Percentiles rank a stretch among this genome's conserved stretches.
Conservation (phyloP, 2,797 vertebrate genomes). For the Ficedula albicollis region DNA sequence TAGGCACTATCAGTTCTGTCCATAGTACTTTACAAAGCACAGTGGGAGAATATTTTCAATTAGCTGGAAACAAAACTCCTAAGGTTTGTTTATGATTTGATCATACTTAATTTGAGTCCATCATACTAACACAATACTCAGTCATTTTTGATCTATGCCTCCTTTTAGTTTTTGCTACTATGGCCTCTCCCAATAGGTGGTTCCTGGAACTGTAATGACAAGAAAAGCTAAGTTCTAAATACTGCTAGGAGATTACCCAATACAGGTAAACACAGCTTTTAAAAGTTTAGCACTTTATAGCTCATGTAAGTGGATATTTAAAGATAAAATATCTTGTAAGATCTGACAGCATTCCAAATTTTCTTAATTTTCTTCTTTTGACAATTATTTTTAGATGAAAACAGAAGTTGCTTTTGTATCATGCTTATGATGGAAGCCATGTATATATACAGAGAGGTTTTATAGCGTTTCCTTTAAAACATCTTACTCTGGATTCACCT, state of each 20-base stretch:
- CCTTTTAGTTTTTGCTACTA: background rate
- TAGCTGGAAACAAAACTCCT: background rate
- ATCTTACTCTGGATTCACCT: background rate
- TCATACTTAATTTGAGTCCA: background rate
- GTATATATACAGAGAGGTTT: background rate
- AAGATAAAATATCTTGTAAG: background rate
- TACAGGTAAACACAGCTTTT: background rate
- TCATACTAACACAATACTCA: background rate
- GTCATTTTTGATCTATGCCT: background rate
- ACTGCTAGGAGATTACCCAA: background rate
- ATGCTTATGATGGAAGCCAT: background rate
- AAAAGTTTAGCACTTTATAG: background rate
- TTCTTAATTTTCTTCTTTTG: background rate
- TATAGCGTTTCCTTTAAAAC: background rate
- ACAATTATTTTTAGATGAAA: background rate
- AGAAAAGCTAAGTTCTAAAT: background rate
- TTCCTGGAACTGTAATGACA: background rate
- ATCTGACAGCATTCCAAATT: background rate
- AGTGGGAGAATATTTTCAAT: background rate
- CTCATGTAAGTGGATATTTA: background rate
- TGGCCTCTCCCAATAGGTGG: background rate
- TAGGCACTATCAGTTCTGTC: background rate
- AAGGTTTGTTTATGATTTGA: background rate
- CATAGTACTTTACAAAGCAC: background rate
- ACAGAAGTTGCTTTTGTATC: background rate